Conservation (phyloP, 2,797 vertebrate genomes). For the Platalea minor region DNA sequence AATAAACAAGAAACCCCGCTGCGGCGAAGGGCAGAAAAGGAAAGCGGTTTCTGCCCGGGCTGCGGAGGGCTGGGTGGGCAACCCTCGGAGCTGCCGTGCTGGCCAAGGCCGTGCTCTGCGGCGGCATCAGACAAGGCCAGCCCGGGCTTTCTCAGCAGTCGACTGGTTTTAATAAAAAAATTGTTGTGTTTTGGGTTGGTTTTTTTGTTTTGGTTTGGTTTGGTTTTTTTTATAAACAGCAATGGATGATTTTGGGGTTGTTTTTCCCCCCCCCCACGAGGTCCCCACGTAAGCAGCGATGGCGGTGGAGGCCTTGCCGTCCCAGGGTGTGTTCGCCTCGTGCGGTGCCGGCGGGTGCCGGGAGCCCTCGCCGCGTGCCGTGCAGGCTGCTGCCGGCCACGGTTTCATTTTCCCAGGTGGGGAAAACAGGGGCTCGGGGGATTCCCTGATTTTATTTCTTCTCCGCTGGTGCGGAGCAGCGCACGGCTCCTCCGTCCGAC, state of each 20-base stretch:
- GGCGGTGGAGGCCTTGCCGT: fast-evolving
- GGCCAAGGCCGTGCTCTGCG: neutral
- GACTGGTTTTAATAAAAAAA: neutral
- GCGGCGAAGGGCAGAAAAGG: neutral
- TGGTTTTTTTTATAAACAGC: neutral
- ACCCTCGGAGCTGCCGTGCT: neutral
- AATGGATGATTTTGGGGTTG: no score
- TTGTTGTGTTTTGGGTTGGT: no score
- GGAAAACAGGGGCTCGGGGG: fast-evolving
- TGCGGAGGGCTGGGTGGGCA: neutral
- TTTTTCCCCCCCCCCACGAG: fast-evolving
- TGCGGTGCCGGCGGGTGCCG: neutral
- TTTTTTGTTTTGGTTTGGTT: no score
- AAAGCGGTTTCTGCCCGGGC: neutral
- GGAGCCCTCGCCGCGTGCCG: neutral
- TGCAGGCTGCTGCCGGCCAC: neutral
- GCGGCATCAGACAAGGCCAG: neutral
- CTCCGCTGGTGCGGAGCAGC: no score
- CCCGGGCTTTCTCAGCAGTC: neutral
- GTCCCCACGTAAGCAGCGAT: neutral
- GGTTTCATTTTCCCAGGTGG: fast-evolving
- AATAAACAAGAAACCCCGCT: fast-evolving
- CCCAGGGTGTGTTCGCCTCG: fast-evolving
- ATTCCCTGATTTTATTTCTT: neutral
- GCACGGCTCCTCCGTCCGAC: fast-evolving